phyloP scores from a whole-genome alignment of 1,140 invertebrate species.

The Cepaea nemoralis region DNA sequence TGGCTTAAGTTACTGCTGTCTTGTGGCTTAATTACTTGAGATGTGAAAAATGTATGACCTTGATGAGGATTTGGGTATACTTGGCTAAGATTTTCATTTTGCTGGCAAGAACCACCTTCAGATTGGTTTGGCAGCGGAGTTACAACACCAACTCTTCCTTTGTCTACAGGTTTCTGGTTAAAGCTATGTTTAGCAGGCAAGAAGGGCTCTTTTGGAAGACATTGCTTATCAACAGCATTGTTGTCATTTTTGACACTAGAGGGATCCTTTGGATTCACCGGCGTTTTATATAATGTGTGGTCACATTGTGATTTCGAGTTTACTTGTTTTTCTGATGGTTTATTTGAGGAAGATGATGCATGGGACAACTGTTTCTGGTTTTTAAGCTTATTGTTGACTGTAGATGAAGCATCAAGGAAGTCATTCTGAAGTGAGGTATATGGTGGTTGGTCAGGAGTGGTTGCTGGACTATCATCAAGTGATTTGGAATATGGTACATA shows the following conservation, averaged over 20 bases:
- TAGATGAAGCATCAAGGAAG: slow-evolving; percentile 44
- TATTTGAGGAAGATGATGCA: neutral
- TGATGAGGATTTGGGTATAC: neutral
- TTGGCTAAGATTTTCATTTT: neutral
- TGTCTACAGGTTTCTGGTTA: neutral
- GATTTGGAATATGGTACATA: slow-evolving; percentile 47
- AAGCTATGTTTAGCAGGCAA: neutral
- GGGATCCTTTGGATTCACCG: neutral
- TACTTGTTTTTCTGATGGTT: neutral
- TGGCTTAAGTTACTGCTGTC: neutral
- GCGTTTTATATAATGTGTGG: no score
- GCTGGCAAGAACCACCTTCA: neutral
- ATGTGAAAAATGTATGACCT: slow-evolving; percentile 7
- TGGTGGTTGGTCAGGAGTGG: slow-evolving; percentile 60
- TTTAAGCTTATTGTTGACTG: neutral
- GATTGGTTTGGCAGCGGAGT: neutral
- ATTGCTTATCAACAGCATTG: neutral
- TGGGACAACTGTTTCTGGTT: neutral
- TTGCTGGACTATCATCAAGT: slow-evolving; percentile 50
- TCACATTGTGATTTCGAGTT: neutral
- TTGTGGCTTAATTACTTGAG: neutral
- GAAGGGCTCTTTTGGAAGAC: neutral
- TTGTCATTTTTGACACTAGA: neutral
- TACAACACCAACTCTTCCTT: neutral
- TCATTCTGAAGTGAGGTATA: slow-evolving; percentile 60